Evolutionary conservation across 30 jellyfish, hydroid and myxozoan genomes (phyloP).

Genomic region (Chironex yamaguchii): DNA sequence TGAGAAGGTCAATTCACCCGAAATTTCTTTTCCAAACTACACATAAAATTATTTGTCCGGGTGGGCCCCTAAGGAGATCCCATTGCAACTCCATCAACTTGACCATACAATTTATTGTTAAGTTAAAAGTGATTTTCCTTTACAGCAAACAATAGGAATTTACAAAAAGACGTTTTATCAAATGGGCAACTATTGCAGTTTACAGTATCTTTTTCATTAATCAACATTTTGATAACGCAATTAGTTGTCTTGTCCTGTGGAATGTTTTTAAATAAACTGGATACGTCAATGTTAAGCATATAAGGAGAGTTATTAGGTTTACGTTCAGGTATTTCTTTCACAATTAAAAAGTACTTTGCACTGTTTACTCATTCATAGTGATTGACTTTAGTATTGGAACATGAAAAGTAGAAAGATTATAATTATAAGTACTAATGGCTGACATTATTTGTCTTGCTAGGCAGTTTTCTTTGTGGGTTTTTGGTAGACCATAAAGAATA

Average conservation of each 20-base stretch:
- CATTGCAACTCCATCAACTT: constrained; percentile 64
- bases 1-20: constrained; percentile 7
- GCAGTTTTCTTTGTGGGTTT: constrained; percentile 20
- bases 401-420: neutral
- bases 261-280: neutral
- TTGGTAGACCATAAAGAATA: constrained; percentile 18
- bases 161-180: constrained; percentile 7
- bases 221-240: neutral
- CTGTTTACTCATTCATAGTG: neutral
- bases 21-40: constrained; percentile 7
- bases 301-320: neutral
- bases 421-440: neutral
- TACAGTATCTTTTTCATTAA: neutral
- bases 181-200: neutral
- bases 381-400: constrained; percentile 10
- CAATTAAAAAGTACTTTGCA: neutral
- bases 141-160: constrained; percentile 11
- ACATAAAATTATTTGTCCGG: no score
- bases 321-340: neutral
- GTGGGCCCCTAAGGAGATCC: constrained; percentile 69
- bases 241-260: neutral
- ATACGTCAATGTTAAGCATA: neutral
- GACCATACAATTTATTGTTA: constrained; percentile 5
- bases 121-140: constrained; percentile 6
- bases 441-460: neutral